These are phyloP conservation scores for Rhagophthalmus giganteus DNA, from an alignment of 2,888 invertebrate species.

Conservation along the genomic window DNA sequence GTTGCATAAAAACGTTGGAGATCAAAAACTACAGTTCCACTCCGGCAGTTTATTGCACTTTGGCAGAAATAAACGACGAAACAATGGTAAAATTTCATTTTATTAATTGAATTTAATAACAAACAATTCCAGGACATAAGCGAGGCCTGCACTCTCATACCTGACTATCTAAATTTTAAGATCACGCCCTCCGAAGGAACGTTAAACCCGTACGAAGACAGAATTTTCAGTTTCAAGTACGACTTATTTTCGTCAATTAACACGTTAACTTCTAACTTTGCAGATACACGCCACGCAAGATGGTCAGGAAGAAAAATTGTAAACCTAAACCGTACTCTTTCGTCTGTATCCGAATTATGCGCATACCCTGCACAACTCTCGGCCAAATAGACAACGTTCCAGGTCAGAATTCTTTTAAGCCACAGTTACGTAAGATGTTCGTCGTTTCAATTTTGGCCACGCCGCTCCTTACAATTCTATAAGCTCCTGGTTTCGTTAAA, in stretches of 20 bases:
- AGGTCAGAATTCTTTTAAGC: too few species aligned
- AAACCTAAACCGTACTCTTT: neutral
- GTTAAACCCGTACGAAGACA: constrained; percentile 20
- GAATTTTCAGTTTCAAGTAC: constrained; percentile 27
- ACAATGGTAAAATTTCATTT: constrained; percentile 48
- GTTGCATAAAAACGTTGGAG: constrained; percentile 47
- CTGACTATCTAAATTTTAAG: constrained; percentile 13
- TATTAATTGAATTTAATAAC: too few species aligned
- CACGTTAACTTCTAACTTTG: neutral
- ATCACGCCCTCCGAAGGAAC: constrained; percentile 19
- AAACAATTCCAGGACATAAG: constrained; percentile 32
- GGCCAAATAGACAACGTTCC: neutral
- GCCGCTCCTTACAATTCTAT: constrained; percentile 77
- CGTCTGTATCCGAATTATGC: neutral
- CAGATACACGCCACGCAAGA: constrained; percentile 11
- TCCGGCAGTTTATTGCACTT: constrained; percentile 50
- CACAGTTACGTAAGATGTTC: constrained; percentile 59
- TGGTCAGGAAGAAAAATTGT: too few species aligned
- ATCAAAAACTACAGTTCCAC: constrained; percentile 54
- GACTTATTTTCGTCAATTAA: neutral
- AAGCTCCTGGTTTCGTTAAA: constrained; percentile 71
- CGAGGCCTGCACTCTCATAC: neutral
- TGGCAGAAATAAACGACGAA: constrained; percentile 46
- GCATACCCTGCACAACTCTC: neutral
- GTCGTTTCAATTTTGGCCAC: constrained; percentile 63